These are phyloP conservation scores for Mus caroli DNA, from an alignment of 2,797 vertebrate genomes.

Conservation along the genomic window DNA sequence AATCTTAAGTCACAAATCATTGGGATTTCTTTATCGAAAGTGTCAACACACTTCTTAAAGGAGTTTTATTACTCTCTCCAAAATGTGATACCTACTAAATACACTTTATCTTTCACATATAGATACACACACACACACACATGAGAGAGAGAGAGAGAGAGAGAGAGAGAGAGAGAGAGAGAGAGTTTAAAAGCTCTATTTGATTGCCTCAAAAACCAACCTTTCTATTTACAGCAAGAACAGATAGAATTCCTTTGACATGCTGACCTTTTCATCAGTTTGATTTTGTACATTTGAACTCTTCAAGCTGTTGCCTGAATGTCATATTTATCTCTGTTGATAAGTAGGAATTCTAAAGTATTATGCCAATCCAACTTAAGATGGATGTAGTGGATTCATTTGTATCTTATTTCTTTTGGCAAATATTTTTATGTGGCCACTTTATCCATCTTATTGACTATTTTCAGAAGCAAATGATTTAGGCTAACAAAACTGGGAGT, in stretches of 20 bases:
- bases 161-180: not conserved
- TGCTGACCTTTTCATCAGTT: slow-evolving; percentile 49
- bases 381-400: not conserved
- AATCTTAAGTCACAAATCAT: slow-evolving; percentile 46
- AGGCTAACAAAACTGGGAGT: slow-evolving; percentile 67
- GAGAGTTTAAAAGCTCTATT: slow-evolving; percentile 33
- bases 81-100: slow-evolving; percentile 13
- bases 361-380: not conserved
- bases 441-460: not conserved
- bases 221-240: slow-evolving; percentile 54
- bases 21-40: slow-evolving; percentile 12
- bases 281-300: slow-evolving; percentile 69
- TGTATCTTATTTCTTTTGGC: slow-evolving; percentile 44
- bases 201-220: slow-evolving; percentile 23
- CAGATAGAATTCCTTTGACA: slow-evolving; percentile 64
- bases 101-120: slow-evolving; percentile 1
- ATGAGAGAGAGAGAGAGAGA: not conserved
- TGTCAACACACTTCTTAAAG: slow-evolving; percentile 31
- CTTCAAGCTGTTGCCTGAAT: slow-evolving; percentile 37
- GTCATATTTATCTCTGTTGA: slow-evolving; percentile 65
- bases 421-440: slow-evolving; percentile 25
- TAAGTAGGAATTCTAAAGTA: slow-evolving; percentile 32
- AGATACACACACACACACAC: not conserved
- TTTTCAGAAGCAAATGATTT: slow-evolving; percentile 50
- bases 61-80: slow-evolving; percentile 20